Base-by-base conservation (phyloP, 2,888 invertebrate genomes). In the Julus scandinavius region DNA sequence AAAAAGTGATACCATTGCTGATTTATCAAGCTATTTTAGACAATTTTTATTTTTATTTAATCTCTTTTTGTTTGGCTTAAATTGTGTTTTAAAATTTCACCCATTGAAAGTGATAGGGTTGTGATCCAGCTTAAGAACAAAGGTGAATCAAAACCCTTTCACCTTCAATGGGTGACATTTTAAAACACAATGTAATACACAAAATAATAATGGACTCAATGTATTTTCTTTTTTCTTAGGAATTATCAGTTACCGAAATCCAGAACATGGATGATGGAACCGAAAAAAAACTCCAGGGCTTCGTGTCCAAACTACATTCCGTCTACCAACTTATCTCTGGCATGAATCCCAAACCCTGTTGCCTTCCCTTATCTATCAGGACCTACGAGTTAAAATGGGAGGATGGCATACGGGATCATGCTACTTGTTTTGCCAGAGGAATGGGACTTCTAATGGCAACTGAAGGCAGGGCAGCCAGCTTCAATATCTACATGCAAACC, bases 361-460 rank as follows among this genome's bases (percentile, higher is more conserved):
- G 85, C 3, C 41, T 45, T 45, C 85, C 85, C 11, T 50, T 85
- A 50, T 49, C 50, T 2, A 15, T 29, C 29, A 85, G 85, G 85
- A 50, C 45, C 45, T 17, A 2, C 11, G 50, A 85, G n/a, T 50
- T 85, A n/a, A n/a, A 85, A 85, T 85, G 85, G 45, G 17, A 85
- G n/a, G 50, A 89, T 15, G 87, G 63, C 15, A n/a, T 85, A 3
- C 50, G 86, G 41, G 85, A 87, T 38, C 63, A 87, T 15, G 88
- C 63, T 7, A 63, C 85, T 72, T 89, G 89, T 80, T 86, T 88
- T 13, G 89, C 89, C 11, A 88, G 85, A 72, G 90, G 90, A n/a
- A 89, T 90, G 89, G 90, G 90, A 0, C 88, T 90, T 11, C 72
- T 88, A 41, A 45, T 89, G 87, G 90, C 89, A 11, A 88, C 88